These are phyloP conservation scores for Cheiracanthium punctorium DNA, from an alignment of 2,888 invertebrate species.

Conservation along the genomic window DNA sequence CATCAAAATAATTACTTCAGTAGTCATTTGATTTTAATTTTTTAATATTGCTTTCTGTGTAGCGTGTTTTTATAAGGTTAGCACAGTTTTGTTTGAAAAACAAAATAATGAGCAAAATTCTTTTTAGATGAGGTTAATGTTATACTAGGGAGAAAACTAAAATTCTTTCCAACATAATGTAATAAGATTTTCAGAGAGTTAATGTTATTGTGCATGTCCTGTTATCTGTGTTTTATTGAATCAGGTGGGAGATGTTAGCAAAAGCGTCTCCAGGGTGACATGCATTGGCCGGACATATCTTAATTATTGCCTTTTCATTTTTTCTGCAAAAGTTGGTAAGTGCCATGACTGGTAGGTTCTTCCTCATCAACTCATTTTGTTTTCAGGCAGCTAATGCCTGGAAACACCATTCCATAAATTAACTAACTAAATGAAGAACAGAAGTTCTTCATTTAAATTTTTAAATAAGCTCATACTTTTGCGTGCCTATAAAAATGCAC, in stretches of 20 bases:
- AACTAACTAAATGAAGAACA: background rate
- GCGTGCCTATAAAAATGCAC: background rate
- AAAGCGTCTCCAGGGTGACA: constrained; percentile 54
- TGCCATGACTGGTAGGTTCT: constrained; percentile 44
- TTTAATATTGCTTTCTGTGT: background rate
- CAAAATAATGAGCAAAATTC: constrained; percentile 13
- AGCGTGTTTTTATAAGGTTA: constrained; percentile 12
- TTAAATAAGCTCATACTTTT: no score
- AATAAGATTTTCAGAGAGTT: constrained; percentile 27
- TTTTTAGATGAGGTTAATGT: background rate
- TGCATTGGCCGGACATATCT: constrained; percentile 31
- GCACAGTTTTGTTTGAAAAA: constrained; percentile 15
- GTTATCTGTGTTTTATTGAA: constrained; percentile 67
- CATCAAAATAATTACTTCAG: no score
- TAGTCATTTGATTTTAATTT: no score
- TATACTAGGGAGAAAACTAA: background rate
- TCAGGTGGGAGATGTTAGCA: constrained; percentile 68
- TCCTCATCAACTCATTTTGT: constrained; percentile 48
- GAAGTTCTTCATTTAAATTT: background rate
- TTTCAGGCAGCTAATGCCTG: constrained; percentile 33
- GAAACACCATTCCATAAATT: constrained; percentile 11
- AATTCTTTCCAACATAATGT: background rate
- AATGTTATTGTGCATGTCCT: constrained; percentile 61
- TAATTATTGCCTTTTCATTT: constrained; percentile 54
- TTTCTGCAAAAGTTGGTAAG: constrained; percentile 63